phyloP scores from a whole-genome alignment of 2,888 invertebrate species.

The Acanthosepion esculentum region DNA sequence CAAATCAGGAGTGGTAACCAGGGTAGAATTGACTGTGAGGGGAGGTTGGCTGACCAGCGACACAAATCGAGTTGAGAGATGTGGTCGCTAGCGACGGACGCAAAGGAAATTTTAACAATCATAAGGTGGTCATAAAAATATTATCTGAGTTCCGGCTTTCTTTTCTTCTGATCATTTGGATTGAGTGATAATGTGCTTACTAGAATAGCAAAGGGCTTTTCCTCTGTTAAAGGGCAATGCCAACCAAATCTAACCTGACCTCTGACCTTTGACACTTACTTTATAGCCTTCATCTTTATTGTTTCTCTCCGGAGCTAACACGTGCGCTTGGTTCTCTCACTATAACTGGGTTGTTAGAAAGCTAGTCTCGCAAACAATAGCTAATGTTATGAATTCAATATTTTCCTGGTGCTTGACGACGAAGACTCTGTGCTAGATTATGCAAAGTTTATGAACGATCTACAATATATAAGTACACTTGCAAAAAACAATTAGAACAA shows the following conservation, averaged over 20 bases:
- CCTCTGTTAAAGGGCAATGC: background rate
- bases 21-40: slow-evolving; percentile 5
- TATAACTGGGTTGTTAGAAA: background rate
- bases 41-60: background rate
- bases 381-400: background rate
- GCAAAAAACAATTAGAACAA: no score
- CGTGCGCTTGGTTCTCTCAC: background rate
- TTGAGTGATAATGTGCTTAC: background rate
- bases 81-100: background rate
- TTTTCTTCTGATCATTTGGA: background rate
- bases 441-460: no score
- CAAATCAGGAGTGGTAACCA: background rate
- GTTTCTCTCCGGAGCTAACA: background rate
- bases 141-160: background rate
- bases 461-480: no score
- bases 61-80: background rate
- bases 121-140: background rate
- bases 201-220: background rate
- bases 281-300: background rate
- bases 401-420: background rate
- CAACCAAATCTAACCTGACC: background rate
- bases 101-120: background rate
- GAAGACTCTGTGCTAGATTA: no score
- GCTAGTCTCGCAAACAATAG: background rate
- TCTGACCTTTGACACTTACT: background rate